phyloP scores from a whole-genome alignment of 53 echinoderm and acorn worm species.

The Mesocentrotus franciscanus region DNA sequence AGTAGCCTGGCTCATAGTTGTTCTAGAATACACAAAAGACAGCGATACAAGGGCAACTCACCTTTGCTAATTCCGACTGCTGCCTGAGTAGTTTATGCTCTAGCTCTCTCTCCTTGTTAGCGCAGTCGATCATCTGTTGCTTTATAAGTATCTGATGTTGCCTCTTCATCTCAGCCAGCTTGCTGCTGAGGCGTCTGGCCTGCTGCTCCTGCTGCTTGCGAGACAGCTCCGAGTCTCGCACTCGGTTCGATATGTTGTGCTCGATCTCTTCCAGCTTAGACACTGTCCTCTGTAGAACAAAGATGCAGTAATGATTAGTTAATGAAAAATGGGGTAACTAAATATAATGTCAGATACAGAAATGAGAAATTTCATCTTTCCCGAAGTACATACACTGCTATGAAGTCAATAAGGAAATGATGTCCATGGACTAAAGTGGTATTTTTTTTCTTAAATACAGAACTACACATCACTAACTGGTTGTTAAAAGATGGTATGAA shows the following conservation, averaged over 20 bases:
- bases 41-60: background rate
- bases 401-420: too few relatives aligned
- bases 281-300: constrained; percentile 79
- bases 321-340: background rate
- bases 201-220: constrained; percentile 89
- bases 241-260: constrained; percentile 88
- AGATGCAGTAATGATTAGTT: background rate
- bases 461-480: too few relatives aligned
- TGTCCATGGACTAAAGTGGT: too few relatives aligned
- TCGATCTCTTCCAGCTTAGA: constrained; percentile 93
- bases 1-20: background rate
- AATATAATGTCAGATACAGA: background rate
- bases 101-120: constrained; percentile 78
- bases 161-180: constrained; percentile 85
- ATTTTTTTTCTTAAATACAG: too few relatives aligned
- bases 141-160: constrained; percentile 83
- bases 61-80: constrained; percentile 92
- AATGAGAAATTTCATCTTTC: background rate
- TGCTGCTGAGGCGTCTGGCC: constrained; percentile 73
- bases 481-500: too few relatives aligned
- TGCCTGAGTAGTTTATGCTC: constrained; percentile 89
- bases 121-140: constrained; percentile 82
- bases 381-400: too few relatives aligned
- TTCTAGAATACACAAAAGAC: background rate
- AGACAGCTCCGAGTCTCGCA: constrained; percentile 82